These are phyloP conservation scores for Myotis lucifugus DNA, from an alignment of 2,113 vertebrate species.

Conservation along the genomic window DNA sequence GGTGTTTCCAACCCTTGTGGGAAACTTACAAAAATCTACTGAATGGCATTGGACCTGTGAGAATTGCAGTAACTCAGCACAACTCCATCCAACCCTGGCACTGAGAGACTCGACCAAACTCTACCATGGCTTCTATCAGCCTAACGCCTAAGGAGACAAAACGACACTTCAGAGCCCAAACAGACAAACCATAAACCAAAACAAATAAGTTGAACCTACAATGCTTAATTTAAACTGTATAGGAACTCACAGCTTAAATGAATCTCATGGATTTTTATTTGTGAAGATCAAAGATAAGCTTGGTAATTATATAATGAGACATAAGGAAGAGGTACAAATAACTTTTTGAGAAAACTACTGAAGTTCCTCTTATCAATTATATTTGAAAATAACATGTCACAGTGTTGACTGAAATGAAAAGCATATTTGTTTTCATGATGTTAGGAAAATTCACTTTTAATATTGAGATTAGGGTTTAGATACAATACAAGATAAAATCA, in stretches of 20 bases:
- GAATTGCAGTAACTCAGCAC: not conserved
- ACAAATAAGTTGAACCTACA: not conserved
- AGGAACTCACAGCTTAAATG: not conserved
- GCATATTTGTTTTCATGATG: not conserved
- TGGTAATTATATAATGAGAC: not conserved
- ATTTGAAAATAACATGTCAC: not conserved
- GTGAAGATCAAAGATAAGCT: not conserved
- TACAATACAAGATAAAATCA: not conserved
- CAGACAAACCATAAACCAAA: not conserved
- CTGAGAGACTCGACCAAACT: not conserved
- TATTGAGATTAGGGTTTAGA: not conserved
- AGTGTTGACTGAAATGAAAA: not conserved
- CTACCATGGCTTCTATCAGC: not conserved
- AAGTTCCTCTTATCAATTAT: slow-evolving; percentile 1
- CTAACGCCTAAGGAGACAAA: not conserved
- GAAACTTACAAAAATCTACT: not conserved
- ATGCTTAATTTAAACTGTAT: not conserved
- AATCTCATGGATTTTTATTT: not conserved
- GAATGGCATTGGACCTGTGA: not conserved
- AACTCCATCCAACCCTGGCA: not conserved
- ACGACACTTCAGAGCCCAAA: not conserved
- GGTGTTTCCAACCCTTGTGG: not conserved
- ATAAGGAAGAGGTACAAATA: not conserved
- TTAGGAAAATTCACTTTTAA: not conserved
- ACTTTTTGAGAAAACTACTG: not conserved